These are phyloP conservation scores for Melospiza melodia DNA, from an alignment of 2,113 vertebrate species.

Conservation along the genomic window DNA sequence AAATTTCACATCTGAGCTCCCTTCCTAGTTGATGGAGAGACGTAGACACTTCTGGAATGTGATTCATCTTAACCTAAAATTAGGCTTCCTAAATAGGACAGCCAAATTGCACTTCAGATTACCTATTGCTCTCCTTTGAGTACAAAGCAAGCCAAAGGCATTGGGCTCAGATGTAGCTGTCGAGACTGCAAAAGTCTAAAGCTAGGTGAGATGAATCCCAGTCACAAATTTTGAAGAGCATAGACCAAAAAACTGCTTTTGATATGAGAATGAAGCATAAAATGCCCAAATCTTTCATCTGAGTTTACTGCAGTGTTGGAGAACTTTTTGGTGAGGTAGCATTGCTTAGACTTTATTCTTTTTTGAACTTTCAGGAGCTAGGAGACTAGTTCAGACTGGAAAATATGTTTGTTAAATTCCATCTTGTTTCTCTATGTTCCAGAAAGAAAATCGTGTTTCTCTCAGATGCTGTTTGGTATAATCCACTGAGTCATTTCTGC, in stretches of 20 bases:
- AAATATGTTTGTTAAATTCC: not conserved
- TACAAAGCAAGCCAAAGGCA: not conserved
- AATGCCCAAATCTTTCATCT: not conserved
- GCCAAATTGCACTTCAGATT: conserved; percentile 9
- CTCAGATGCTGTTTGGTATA: not conserved
- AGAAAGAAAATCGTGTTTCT: not conserved
- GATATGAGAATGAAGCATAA: not conserved
- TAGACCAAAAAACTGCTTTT: not conserved
- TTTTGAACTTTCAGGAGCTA: not conserved
- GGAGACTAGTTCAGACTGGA: not conserved
- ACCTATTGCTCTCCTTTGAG: conserved; percentile 43
- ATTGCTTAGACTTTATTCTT: not conserved
- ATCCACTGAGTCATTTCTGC: not conserved
- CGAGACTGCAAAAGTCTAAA: not conserved
- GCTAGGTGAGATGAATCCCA: not conserved
- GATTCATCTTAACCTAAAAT: conserved; percentile 68
- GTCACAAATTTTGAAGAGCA: not conserved
- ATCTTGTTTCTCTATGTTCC: not conserved
- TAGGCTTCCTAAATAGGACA: conserved; percentile 57
- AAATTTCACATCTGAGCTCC: conserved; percentile 40
- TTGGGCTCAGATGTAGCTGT: not conserved
- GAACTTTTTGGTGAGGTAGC: not conserved
- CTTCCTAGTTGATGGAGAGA: conserved; percentile 16
- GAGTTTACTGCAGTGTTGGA: not conserved
- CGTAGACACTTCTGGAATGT: conserved; percentile 44